Evolutionary conservation across 2,797 vertebrate species (phyloP).

Genomic region (Melanotaenia parkinsoni): DNA sequence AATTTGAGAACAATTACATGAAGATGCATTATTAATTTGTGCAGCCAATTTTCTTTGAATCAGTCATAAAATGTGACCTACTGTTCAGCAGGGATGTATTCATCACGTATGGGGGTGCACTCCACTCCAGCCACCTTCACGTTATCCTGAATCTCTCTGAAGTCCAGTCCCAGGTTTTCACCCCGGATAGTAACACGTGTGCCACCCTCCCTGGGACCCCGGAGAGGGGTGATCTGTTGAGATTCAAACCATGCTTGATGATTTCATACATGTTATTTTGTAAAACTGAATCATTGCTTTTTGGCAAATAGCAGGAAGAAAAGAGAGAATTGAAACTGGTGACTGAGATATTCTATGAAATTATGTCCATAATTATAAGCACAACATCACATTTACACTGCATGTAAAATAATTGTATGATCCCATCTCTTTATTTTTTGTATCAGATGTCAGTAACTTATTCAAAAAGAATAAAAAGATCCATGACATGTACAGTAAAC

Average conservation of each 20-base stretch:
- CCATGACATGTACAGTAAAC: not conserved
- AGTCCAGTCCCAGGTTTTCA: conserved; percentile 96
- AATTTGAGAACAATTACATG: not conserved
- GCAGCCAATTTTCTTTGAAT: not conserved
- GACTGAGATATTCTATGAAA: not conserved
- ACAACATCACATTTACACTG: not conserved
- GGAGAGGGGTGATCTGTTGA: conserved; percentile 90
- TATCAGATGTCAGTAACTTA: no score
- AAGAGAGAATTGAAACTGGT: not conserved
- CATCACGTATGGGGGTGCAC: conserved; percentile 92
- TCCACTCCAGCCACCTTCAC: conserved; percentile 96
- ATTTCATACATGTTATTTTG: not conserved
- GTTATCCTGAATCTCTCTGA: conserved; percentile 90
- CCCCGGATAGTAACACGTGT: conserved; percentile 96
- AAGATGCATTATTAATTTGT: not conserved
- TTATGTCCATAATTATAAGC: not conserved
- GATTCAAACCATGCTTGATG: conserved; percentile 2
- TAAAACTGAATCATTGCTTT: not conserved
- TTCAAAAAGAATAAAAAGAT: not conserved
- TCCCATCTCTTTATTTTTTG: not conserved
- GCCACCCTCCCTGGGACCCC: conserved; percentile 95
- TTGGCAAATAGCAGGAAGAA: not conserved
- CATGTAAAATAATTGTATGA: not conserved
- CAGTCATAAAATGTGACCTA: conserved; percentile 78
- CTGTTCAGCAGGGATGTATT: conserved; percentile 98